phyloP scores from a whole-genome alignment of 2,797 vertebrate genomes.

The Gymnothorax reevesii region DNA sequence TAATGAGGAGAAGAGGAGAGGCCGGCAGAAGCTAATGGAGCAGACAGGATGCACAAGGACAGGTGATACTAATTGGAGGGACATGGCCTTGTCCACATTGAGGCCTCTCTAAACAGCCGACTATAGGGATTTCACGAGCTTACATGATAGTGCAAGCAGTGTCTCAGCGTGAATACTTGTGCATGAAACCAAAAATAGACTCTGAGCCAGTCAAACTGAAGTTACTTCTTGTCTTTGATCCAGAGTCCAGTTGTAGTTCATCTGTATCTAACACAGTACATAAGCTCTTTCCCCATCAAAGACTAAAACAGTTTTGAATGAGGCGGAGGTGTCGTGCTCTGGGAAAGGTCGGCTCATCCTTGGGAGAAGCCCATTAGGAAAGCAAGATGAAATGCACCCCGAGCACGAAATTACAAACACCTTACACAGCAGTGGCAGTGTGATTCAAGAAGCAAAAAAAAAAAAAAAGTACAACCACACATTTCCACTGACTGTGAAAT shows the following conservation, averaged over 20 bases:
- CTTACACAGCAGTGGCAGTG: not conserved
- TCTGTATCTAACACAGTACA: not conserved
- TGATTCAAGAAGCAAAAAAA: not conserved
- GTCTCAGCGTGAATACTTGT: not conserved
- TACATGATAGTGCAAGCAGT: slow-evolving; percentile 7
- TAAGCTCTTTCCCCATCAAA: slow-evolving; percentile 7
- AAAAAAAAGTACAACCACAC: not conserved
- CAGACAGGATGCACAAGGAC: slow-evolving; percentile 74
- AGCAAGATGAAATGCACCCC: slow-evolving; percentile 5
- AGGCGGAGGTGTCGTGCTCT: not conserved
- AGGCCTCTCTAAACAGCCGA: slow-evolving; percentile 65
- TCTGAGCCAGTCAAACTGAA: not conserved
- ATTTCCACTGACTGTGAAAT: slow-evolving; percentile 7
- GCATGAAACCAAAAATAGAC: not conserved
- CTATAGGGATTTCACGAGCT: slow-evolving; percentile 48
- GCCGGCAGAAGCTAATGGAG: slow-evolving; percentile 64
- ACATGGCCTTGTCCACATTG: slow-evolving; percentile 67
- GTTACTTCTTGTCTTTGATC: not conserved
- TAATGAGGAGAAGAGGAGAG: slow-evolving; percentile 68
- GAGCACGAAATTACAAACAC: slow-evolving; percentile 21
- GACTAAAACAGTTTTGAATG: slow-evolving; percentile 7
- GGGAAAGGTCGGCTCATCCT: slow-evolving; percentile 1
- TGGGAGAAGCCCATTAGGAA: slow-evolving; percentile 11
- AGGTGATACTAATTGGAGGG: slow-evolving; percentile 72
- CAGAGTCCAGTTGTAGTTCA: not conserved